Conservation (phyloP, 2,888 invertebrate species). For the Thereva unica region DNA sequence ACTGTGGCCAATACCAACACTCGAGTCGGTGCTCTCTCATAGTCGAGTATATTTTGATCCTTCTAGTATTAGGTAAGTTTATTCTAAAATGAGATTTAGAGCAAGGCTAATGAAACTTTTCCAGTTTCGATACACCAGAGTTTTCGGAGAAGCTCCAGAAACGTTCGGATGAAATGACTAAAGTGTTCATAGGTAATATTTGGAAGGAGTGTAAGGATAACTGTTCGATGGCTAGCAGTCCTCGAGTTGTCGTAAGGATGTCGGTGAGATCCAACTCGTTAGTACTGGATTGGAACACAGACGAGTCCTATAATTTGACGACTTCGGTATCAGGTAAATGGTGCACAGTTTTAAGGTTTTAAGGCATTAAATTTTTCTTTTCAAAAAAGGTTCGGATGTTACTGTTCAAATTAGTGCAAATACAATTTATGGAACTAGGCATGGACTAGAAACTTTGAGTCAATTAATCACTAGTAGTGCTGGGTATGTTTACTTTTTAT, state of each 20-base stretch:
- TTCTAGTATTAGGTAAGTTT: conserved; percentile 54
- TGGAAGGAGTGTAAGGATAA: conserved; percentile 64
- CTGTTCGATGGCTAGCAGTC: conserved; percentile 59
- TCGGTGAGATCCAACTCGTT: conserved; percentile 60
- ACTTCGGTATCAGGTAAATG: conserved; percentile 62
- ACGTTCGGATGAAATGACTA: conserved; percentile 57
- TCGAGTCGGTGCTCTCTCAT: conserved; percentile 56
- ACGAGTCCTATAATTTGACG: conserved; percentile 70
- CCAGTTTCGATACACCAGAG: not conserved
- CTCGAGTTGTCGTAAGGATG: conserved; percentile 64
- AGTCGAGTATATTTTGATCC: conserved; percentile 63
- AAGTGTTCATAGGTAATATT: conserved; percentile 63
- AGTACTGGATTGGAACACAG: conserved; percentile 67
- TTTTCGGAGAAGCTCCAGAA: not conserved
- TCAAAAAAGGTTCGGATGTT: conserved; percentile 58
- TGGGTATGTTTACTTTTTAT: conserved; percentile 42
- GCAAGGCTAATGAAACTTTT: not conserved
- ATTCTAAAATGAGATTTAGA: not conserved
- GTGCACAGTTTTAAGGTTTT: conserved; percentile 12
- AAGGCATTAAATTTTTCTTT: not conserved
- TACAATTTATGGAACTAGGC: conserved; percentile 74
- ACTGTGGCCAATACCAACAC: conserved; percentile 72
- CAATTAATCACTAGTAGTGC: conserved; percentile 64
- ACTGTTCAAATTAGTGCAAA: conserved; percentile 63
- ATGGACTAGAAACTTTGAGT: conserved; percentile 75